Percentiles rank a stretch among this genome's conserved stretches.
Conservation (phyloP, 1,140 invertebrate genomes). For the Euborellia annulipes region DNA sequence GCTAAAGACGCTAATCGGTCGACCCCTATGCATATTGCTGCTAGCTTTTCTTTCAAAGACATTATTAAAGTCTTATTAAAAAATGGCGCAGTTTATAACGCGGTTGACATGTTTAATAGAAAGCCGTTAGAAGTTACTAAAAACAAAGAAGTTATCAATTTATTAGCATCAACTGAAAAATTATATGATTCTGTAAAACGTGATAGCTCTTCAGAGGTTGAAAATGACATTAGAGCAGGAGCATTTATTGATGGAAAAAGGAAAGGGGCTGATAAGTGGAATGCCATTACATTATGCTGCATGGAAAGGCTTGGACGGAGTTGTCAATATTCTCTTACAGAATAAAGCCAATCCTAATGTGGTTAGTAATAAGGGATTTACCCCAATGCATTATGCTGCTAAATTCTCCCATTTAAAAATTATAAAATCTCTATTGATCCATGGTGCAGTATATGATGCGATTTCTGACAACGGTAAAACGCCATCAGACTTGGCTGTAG, state of each 20-base stretch:
- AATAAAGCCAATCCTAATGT: conserved; percentile 14
- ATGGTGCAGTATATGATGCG: no score
- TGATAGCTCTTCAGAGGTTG: background rate
- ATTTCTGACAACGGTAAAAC: no score
- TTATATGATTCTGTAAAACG: background rate
- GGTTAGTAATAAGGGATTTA: conserved; percentile 6
- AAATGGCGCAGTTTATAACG: conserved; percentile 1
- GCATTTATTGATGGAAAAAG: background rate
- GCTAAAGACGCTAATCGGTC: no score
- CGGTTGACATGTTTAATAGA: background rate
- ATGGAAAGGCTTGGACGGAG: conserved; percentile 9
- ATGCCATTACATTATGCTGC: conserved; percentile 15
- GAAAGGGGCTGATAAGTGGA: background rate
- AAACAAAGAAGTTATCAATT: background rate
- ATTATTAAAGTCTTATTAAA: conserved; percentile 7
- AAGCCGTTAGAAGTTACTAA: background rate
- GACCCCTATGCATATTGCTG: no score
- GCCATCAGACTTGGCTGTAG: no score
- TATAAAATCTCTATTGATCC: no score
- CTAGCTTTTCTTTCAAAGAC: background rate
- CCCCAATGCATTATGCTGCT: conserved; percentile 15
- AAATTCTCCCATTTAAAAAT: no score
- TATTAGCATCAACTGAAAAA: background rate
- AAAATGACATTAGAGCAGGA: background rate
- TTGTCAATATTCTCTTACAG: conserved; percentile 13